Evolutionary conservation across 2,113 vertebrate genomes (phyloP), one percentile per base, ranked within the genome.

Genomic region (Nothoprocta perdicaria): DNA sequence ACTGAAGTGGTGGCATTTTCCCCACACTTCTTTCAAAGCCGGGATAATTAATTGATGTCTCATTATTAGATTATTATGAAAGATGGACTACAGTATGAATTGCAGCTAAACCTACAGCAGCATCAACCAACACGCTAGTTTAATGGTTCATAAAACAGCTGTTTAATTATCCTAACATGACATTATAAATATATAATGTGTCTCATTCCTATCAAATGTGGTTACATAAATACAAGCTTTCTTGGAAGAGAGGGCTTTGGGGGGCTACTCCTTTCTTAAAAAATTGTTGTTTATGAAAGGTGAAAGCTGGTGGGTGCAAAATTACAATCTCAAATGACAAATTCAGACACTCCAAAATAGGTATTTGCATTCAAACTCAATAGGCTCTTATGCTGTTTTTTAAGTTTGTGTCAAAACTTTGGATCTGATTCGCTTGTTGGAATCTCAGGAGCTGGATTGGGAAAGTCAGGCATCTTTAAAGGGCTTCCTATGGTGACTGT

Each of bases 401-500:
- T 91, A 90, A 84, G 76, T 88, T 84, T 66, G 58, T 0, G 0
- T 91, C 92, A 92, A 91, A 96, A 95, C 71, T 94, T 96, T 86
- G 1, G 84, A 76, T 88, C 82, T 92, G 73, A 89, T 93, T 94
- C 93, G 89, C 84, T 80, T 86, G 80, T 67, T 69, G 84, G 77
- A 93, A 88, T 69, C 50, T 91, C 77, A 65, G 92, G 95, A 88
- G 87, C 73, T 66, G 65, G 89, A 95, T 92, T 89, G 65, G 33
- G 35, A 2, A 40, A 96, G 89, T 93, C 79, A 72, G 68, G 50
- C 80, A 88, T 75, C 87, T 91, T 92, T 95, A 89, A 80, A 96
- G 89, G 68, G 72, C 95, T 96, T 96, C 91, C 92, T 92, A 66
- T 78, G 88, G 96, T 68, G 92, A 89, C 92, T 86, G 95, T 96